phyloP scores from a whole-genome alignment of 2,797 vertebrate genomes.

The Buphagus erythrorhynchus region DNA sequence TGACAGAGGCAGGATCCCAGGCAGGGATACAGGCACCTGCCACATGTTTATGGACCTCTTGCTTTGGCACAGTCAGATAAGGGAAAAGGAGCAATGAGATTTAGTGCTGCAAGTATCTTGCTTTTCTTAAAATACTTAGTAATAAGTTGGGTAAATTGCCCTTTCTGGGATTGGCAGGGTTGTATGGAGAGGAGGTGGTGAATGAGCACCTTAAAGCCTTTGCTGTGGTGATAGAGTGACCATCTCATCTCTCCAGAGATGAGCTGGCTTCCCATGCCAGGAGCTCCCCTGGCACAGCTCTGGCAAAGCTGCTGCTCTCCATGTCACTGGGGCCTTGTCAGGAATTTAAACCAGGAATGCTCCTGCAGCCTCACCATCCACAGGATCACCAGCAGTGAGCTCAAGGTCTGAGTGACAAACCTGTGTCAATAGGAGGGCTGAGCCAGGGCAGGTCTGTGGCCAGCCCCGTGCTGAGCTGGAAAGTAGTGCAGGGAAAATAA shows the following conservation, averaged over 20 bases:
- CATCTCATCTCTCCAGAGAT: rapidly evolving
- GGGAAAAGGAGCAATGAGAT: background rate
- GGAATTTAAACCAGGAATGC: background rate
- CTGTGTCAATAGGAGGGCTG: rapidly evolving
- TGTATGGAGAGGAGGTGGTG: background rate
- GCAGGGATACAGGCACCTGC: rapidly evolving
- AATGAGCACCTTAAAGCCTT: background rate
- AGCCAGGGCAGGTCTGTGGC: background rate
- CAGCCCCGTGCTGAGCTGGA: background rate
- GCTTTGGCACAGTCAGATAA: rapidly evolving
- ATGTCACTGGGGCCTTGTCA: background rate
- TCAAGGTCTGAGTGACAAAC: background rate
- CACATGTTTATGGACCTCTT: rapidly evolving
- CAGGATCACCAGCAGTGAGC: background rate
- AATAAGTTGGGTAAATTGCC: background rate
- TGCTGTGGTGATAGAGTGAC: background rate
- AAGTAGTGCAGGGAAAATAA: background rate
- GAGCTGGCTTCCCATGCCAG: background rate
- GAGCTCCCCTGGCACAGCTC: background rate
- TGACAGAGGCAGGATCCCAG: rapidly evolving
- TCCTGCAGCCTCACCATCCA: background rate
- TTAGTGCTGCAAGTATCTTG: background rate
- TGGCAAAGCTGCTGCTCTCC: background rate
- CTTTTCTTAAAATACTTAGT: background rate
- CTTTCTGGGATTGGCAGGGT: background rate